Percentiles rank a stretch among this genome's conserved stretches.
These are phyloP conservation scores for Agriopis leucophaearia DNA, from an alignment of 2,888 invertebrate genomes.

Conservation along the genomic window DNA sequence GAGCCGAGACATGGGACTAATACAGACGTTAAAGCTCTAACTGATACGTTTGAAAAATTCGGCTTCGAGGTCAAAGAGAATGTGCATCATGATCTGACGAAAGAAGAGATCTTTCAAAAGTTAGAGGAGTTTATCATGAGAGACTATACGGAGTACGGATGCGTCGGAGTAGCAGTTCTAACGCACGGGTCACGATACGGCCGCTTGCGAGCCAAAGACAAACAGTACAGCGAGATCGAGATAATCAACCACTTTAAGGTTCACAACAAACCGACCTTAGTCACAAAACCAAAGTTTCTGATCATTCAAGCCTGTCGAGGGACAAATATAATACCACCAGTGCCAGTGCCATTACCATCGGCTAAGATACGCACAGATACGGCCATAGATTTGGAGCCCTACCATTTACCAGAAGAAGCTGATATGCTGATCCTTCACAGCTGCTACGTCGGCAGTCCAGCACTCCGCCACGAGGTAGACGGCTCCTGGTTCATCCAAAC, in stretches of 20 bases:
- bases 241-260: slow-evolving; percentile 70
- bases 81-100: slow-evolving; percentile 60
- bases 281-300: slow-evolving; percentile 72
- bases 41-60: slow-evolving; percentile 61
- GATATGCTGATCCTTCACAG: slow-evolving; percentile 75
- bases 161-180: slow-evolving; percentile 68
- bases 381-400: slow-evolving; percentile 63
- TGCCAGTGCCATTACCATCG: slow-evolving; percentile 50
- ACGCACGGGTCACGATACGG: slow-evolving; percentile 72
- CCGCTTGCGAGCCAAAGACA: slow-evolving; percentile 66
- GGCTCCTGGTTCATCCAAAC: slow-evolving; percentile 78
- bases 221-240: slow-evolving; percentile 66
- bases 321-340: slow-evolving; percentile 55
- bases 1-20: slow-evolving; percentile 65
- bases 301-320: slow-evolving; percentile 79
- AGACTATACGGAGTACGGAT: slow-evolving; percentile 72
- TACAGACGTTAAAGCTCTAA: slow-evolving; percentile 64
- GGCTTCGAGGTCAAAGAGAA: slow-evolving; percentile 63
- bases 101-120: slow-evolving; percentile 59
- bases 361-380: slow-evolving; percentile 60
- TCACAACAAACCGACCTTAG: slow-evolving; percentile 63
- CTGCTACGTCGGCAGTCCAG: slow-evolving; percentile 69
- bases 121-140: slow-evolving; percentile 55
- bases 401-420: slow-evolving; percentile 72
- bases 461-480: slow-evolving; percentile 45